Percentiles rank a stretch among this genome's conserved stretches.
Evolutionary conservation across 2,888 invertebrate species (phyloP).

Genomic region (Embidobia sp.): DNA sequence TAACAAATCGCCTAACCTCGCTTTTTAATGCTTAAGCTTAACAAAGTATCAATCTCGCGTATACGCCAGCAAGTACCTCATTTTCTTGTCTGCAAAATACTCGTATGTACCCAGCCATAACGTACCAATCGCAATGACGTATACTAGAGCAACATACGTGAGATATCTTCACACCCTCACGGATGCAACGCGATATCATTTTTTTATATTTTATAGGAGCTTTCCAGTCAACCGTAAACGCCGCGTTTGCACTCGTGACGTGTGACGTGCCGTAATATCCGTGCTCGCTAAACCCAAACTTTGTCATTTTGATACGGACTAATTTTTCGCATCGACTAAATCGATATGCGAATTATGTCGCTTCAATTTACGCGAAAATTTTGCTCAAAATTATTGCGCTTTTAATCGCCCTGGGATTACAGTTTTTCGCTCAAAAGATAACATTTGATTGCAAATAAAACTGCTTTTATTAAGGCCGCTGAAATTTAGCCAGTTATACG

Average conservation of each 20-base stretch:
- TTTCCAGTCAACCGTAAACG: background rate
- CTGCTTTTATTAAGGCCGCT: too few relatives aligned
- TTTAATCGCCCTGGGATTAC: too few relatives aligned
- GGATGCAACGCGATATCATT: slow-evolving; percentile 6
- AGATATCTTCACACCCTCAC: slow-evolving; percentile 9
- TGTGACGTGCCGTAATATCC: slow-evolving; percentile 10
- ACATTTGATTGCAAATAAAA: too few relatives aligned
- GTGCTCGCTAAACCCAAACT: slow-evolving; percentile 9
- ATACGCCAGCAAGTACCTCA: slow-evolving; percentile 4
- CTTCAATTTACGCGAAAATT: too few relatives aligned
- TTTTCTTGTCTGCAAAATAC: background rate
- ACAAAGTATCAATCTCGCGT: slow-evolving; percentile 21
- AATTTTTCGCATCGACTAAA: slow-evolving; percentile 8
- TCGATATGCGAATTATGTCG: slow-evolving; percentile 21
- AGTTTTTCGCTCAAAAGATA: too few relatives aligned
- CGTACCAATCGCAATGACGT: background rate
- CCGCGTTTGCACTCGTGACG: background rate
- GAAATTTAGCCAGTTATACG: too few relatives aligned
- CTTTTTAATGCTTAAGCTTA: slow-evolving; percentile 6
- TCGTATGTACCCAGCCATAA: slow-evolving; percentile 1
- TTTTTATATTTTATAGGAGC: background rate
- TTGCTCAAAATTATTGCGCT: too few relatives aligned
- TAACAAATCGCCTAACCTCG: slow-evolving; percentile 16
- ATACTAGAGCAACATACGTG: slow-evolving; percentile 16
- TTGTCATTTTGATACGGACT: slow-evolving; percentile 21